Evolutionary conservation across 2,888 invertebrate genomes (phyloP).

Genomic region (Trilocha varians): DNA sequence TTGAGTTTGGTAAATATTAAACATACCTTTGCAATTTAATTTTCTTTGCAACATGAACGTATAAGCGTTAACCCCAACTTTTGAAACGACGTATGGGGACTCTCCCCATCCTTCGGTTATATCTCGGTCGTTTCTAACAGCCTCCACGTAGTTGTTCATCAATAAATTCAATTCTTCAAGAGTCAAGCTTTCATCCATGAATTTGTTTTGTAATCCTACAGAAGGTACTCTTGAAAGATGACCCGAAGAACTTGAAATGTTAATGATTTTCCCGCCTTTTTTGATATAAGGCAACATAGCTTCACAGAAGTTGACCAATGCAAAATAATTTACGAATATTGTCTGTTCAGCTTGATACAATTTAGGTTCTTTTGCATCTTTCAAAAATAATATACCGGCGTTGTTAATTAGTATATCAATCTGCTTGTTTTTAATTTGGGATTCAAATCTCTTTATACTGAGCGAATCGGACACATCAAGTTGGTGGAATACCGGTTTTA

Average conservation of each 20-base stretch:
- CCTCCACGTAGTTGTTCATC: slow-evolving; percentile 76
- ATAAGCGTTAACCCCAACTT: slow-evolving; percentile 81
- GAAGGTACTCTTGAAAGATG: slow-evolving; percentile 76
- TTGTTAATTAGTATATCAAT: slow-evolving; percentile 83
- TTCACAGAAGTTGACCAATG: slow-evolving; percentile 62
- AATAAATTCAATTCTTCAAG: slow-evolving; percentile 69
- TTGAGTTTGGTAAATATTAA: not conserved
- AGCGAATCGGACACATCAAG: slow-evolving; percentile 76
- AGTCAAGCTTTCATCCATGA: slow-evolving; percentile 65
- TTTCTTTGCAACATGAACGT: slow-evolving; percentile 76
- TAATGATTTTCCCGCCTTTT: slow-evolving; percentile 79
- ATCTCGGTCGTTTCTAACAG: slow-evolving; percentile 42
- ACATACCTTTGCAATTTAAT: slow-evolving; percentile 37
- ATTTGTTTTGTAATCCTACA: slow-evolving; percentile 52
- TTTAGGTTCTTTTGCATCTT: slow-evolving; percentile 45
- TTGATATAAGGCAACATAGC: slow-evolving; percentile 78
- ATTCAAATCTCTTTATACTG: slow-evolving; percentile 71
- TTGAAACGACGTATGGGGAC: slow-evolving; percentile 80
- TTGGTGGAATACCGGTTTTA: slow-evolving; percentile 74
- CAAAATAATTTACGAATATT: slow-evolving; percentile 44
- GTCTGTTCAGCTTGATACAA: slow-evolving; percentile 44
- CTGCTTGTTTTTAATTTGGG: slow-evolving; percentile 69
- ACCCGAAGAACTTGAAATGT: slow-evolving; percentile 81
- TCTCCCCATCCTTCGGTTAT: slow-evolving; percentile 69
- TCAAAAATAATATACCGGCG: slow-evolving; percentile 72